Conservation (phyloP, 2,797 vertebrate species). For the Muscicapa comitata region DNA sequence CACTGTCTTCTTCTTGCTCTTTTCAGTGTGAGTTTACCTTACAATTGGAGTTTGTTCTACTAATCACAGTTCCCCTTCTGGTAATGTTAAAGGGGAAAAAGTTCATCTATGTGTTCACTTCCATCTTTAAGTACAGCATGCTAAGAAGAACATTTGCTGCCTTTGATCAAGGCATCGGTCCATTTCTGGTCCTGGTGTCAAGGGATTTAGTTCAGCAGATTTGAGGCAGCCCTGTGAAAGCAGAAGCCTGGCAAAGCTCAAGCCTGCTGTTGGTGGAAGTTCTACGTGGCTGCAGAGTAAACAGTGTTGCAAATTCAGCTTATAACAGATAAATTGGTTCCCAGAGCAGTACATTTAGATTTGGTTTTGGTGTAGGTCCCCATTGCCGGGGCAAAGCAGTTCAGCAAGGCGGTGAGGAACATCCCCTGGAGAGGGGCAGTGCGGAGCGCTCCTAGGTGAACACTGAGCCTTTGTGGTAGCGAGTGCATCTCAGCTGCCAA, state of each 20-base stretch:
- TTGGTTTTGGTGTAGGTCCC: background rate
- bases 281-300: background rate
- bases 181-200: background rate
- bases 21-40: background rate
- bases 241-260: background rate
- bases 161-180: background rate
- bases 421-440: background rate
- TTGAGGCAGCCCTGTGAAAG: background rate
- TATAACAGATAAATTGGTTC: rapidly evolving
- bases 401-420: background rate
- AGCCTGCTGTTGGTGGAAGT: background rate
- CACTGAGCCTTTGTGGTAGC: rapidly evolving
- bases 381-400: rapidly evolving
- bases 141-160: background rate
- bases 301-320: background rate
- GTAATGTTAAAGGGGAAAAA: background rate
- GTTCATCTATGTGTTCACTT: background rate
- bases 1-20: background rate
- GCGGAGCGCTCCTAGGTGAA: rapidly evolving
- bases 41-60: background rate
- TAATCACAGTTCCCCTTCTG: background rate
- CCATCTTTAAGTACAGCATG: background rate
- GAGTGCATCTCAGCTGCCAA: background rate
- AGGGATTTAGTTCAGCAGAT: background rate
- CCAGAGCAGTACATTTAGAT: background rate